phyloP scores from a whole-genome alignment of 2,797 vertebrate genomes.

The Xerus rutilus region DNA sequence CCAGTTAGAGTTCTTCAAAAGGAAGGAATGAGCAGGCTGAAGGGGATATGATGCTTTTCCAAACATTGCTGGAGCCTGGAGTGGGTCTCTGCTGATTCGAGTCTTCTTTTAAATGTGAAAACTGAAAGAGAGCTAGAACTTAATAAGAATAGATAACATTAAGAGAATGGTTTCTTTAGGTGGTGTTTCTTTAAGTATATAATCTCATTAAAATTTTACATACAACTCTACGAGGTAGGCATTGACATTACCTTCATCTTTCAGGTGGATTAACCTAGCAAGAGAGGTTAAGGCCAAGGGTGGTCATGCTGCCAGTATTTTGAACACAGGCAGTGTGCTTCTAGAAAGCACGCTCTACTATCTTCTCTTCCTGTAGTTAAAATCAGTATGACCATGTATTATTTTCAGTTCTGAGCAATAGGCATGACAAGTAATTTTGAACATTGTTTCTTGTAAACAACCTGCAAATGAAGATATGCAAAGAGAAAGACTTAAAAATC shows the following conservation, averaged over 20 bases:
- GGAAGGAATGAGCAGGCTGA: slow-evolving; percentile 60
- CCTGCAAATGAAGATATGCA: slow-evolving; percentile 39
- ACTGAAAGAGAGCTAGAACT: background rate
- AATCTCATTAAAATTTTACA: background rate
- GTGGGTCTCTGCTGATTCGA: slow-evolving; percentile 5
- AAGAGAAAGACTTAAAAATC: slow-evolving; percentile 20
- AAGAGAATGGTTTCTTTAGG: background rate
- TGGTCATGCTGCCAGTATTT: background rate
- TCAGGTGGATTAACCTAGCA: background rate
- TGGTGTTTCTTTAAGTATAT: background rate
- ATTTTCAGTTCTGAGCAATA: background rate
- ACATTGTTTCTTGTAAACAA: background rate
- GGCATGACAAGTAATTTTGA: slow-evolving; percentile 10
- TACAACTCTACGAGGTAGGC: background rate
- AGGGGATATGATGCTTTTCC: background rate
- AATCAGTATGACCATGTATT: background rate
- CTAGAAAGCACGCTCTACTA: too few relatives aligned
- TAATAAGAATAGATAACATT: background rate
- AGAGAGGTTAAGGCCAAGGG: background rate
- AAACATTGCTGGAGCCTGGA: slow-evolving; percentile 57
- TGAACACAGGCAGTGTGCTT: background rate
- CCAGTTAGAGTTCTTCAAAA: slow-evolving; percentile 55
- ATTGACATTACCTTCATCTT: background rate
- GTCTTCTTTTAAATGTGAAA: slow-evolving; percentile 67
- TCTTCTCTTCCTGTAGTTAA: background rate